These are phyloP conservation scores for Stegodyphus dumicola DNA, from an alignment of 1,140 invertebrate genomes.

Conservation along the genomic window DNA sequence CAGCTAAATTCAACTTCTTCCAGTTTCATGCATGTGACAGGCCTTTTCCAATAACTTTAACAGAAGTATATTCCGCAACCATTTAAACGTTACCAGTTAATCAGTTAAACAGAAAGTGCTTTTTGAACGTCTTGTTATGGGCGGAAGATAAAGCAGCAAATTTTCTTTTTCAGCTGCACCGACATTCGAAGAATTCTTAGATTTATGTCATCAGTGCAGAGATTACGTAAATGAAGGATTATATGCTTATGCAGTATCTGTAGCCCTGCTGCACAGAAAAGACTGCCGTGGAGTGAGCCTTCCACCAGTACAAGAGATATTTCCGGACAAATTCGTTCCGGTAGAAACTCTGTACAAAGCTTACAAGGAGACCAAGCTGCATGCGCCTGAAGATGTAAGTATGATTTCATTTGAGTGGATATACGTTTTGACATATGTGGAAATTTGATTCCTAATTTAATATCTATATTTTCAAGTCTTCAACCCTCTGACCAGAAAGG, in stretches of 20 bases:
- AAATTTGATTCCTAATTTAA: too few species aligned
- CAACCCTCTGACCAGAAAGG: too few species aligned
- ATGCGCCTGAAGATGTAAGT: constrained; percentile 54
- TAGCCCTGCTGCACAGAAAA: constrained; percentile 73
- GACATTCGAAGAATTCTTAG: constrained; percentile 70
- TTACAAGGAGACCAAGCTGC: constrained; percentile 66
- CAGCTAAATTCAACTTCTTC: too few species aligned
- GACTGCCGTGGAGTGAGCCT: constrained; percentile 72
- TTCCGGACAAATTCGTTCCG: constrained; percentile 71
- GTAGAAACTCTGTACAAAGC: constrained; percentile 69
- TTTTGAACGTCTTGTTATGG: neutral
- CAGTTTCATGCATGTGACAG: too few species aligned
- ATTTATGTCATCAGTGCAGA: constrained; percentile 75
- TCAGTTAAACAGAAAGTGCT: neutral
- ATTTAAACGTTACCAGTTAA: too few species aligned
- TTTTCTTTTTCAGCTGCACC: constrained; percentile 17
- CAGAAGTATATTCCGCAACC: too few species aligned
- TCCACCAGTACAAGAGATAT: constrained; percentile 77
- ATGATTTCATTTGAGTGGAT: neutral
- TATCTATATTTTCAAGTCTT: too few species aligned
- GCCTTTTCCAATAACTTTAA: too few species aligned
- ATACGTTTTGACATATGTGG: too few species aligned
- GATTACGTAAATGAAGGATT: constrained; percentile 75
- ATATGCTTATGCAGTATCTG: constrained; percentile 74
- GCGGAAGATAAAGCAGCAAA: too few species aligned